phyloP scores from a whole-genome alignment of 2,113 vertebrate genomes.

The Microtus oregoni region DNA sequence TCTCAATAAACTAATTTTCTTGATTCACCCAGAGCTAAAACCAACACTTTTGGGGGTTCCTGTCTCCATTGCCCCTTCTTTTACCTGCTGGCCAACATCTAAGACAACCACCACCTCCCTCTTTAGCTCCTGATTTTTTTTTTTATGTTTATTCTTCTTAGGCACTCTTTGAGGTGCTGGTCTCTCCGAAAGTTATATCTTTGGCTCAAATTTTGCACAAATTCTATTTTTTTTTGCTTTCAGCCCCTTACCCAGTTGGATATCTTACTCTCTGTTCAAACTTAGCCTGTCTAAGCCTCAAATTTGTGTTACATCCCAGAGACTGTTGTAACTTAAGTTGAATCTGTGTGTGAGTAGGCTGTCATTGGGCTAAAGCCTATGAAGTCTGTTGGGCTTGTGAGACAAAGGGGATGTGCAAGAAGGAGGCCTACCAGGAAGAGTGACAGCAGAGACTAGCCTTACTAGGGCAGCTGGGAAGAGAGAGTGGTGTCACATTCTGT shows the following conservation, averaged over 20 bases:
- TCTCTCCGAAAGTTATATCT: not conserved
- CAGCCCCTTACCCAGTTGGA: not conserved
- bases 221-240: not conserved
- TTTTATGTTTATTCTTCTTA: not conserved
- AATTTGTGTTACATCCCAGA: not conserved
- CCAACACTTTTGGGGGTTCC: accelerated
- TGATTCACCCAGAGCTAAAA: not conserved
- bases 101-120: accelerated
- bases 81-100: not conserved
- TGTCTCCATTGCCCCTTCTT: not conserved
- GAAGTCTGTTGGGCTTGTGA: not conserved
- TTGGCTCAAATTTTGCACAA: not conserved
- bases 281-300: not conserved
- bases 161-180: not conserved
- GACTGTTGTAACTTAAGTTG: not conserved
- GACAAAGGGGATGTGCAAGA: not conserved
- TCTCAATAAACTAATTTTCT: not conserved
- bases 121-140: not conserved
- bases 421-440: not conserved
- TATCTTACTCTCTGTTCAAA: not conserved
- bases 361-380: not conserved
- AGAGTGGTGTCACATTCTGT: not conserved
- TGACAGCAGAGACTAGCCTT: not conserved
- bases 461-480: not conserved
- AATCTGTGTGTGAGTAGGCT: too few species aligned